Evolutionary conservation across 2,113 vertebrate genomes (phyloP), one percentile per base, ranked within the genome.

Genomic region (Tachuris rubrigastra): DNA sequence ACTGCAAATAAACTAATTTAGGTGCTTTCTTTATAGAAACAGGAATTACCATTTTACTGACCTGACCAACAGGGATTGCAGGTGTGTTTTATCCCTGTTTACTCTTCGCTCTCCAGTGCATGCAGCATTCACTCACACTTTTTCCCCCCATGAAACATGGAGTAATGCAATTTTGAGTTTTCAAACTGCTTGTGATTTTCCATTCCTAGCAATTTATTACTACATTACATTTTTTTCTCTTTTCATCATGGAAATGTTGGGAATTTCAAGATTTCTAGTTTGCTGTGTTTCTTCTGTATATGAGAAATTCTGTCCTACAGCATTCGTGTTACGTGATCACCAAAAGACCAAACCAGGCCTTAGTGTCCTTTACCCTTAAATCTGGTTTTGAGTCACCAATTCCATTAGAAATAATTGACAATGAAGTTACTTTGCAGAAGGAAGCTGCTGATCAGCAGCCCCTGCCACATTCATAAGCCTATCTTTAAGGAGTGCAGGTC

Each of bases 221-320:
- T 78, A 62, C 1, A 3, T 58, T 63, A 35, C n/a, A 21, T 41
- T 62, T 78, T 75, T 76, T 53, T 63, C 37, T 71, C 28, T 66
- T 92, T 86, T 80, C 23, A 35, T 79, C 16, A 30, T 63, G 27
- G 33, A 62, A 55, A 88, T 84, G 19, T 59, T 52, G 33, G 35
- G 20, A 5, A 62, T 92, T 90, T 83, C 35, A 35, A 47, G 16
- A 8, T 66, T 46, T 59, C 28, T 72, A 56, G 41, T n/a, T 79
- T 22, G 11, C 20, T 78, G 5, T 66, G 21, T 87, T 95, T 91
- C 89, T 95, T 91, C 89, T 22, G 25, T 23, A 65, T 19, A 53
- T 13, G 69, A 75, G 28, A 65, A 74, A 53, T 49, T 62, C 37
- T 66, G 18, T 76, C 39, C 23, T 73, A 35, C 55, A 44, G 39